These are phyloP conservation scores for Lepidostoma basale DNA, from an alignment of 1,140 invertebrate genomes.

Conservation along the genomic window DNA sequence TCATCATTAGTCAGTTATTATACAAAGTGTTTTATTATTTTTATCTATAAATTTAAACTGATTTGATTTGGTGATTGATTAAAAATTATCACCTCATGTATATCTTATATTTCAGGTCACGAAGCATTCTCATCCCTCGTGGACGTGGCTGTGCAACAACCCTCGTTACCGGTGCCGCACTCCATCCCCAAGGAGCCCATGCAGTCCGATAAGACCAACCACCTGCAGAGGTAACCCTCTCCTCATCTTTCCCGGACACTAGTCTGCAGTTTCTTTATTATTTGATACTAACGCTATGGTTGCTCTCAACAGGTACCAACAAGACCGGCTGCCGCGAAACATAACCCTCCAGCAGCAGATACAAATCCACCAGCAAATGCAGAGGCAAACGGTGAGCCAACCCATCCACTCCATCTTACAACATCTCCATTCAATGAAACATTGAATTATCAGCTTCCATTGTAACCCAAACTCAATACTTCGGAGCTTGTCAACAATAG, in stretches of 20 bases:
- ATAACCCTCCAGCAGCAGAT: conserved; percentile 49
- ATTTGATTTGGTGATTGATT: no score
- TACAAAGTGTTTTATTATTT: no score
- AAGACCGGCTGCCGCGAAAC: conserved; percentile 50
- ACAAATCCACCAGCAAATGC: conserved; percentile 46
- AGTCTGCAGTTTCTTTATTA: background rate
- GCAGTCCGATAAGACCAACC: conserved; percentile 46
- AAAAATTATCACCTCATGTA: no score
- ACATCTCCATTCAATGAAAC: no score
- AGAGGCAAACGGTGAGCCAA: conserved; percentile 44
- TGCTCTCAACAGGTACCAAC: conserved; percentile 38
- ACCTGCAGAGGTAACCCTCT: conserved; percentile 48
- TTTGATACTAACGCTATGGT: background rate
- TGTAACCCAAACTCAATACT: no score
- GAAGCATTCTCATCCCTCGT: conserved; percentile 86
- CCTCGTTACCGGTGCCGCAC: conserved; percentile 80
- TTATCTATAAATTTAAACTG: no score
- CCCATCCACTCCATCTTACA: no score
- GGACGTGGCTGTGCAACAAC: conserved; percentile 84
- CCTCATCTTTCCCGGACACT: background rate
- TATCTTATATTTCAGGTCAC: conserved; percentile 73
- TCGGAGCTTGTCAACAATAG: no score
- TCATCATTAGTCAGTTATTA: no score
- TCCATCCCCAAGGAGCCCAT: conserved; percentile 52
- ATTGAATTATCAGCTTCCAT: no score